Percentiles rank a stretch among this genome's conserved stretches.
Evolutionary conservation across 2,113 vertebrate species (phyloP).

Genomic region (Anser brachyrhynchus): DNA sequence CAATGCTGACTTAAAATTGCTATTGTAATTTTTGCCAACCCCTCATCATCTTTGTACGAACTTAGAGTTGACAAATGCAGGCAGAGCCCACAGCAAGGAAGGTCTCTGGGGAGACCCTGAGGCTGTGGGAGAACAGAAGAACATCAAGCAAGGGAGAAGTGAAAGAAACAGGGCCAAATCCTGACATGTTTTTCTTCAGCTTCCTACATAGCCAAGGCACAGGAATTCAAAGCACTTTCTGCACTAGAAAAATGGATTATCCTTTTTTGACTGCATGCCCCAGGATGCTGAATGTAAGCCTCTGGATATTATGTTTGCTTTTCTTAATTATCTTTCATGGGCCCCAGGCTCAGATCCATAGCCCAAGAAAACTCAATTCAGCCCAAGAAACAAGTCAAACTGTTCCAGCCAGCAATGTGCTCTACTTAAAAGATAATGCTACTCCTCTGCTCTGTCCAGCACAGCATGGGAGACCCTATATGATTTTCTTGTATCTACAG

Average conservation of each 20-base stretch:
- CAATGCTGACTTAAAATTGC: neutral
- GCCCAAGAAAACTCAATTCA: neutral
- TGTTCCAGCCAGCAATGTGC: neutral
- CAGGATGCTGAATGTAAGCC: neutral
- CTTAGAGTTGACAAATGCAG: neutral
- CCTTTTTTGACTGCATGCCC: neutral
- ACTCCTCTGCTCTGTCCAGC: neutral
- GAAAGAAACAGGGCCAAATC: neutral
- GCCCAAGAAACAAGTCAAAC: neutral
- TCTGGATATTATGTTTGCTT: neutral
- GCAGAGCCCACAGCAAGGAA: neutral
- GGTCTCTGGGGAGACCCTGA: neutral
- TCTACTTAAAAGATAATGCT: neutral
- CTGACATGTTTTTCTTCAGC: neutral
- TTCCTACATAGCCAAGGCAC: neutral
- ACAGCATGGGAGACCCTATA: neutral
- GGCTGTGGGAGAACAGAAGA: accelerated
- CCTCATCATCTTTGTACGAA: neutral
- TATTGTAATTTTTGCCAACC: neutral
- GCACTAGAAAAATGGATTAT: neutral
- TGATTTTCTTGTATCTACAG: accelerated
- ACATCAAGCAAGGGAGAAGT: neutral
- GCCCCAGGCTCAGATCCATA: neutral
- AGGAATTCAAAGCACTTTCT: neutral
- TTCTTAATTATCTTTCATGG: neutral